Percentiles rank a stretch among this genome's conserved stretches.
These are phyloP conservation scores for Echiichthys vipera DNA, from an alignment of 2,797 vertebrate genomes.

Conservation along the genomic window DNA sequence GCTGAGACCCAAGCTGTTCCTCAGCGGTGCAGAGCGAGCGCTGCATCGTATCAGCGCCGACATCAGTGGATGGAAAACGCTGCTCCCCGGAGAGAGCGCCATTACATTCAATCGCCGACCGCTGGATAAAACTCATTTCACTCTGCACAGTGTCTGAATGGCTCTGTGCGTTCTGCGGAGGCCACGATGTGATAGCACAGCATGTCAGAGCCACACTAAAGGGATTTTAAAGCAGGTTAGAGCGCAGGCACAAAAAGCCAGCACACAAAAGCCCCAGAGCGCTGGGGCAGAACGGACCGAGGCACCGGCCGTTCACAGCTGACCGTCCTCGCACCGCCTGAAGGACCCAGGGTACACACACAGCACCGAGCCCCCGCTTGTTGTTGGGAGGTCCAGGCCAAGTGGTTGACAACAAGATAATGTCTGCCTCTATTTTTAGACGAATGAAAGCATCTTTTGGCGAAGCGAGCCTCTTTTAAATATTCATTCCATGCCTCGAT, in stretches of 20 bases:
- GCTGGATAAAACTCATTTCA: slow-evolving; percentile 70
- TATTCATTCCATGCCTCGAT: slow-evolving; percentile 41
- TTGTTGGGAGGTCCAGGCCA: slow-evolving; percentile 42
- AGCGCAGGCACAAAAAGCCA: slow-evolving; percentile 34
- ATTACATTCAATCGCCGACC: slow-evolving; percentile 73
- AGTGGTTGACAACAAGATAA: slow-evolving; percentile 59
- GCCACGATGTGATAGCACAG: slow-evolving; percentile 53
- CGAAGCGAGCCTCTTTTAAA: slow-evolving; percentile 45
- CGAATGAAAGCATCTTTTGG: slow-evolving; percentile 36
- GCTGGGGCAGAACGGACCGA: slow-evolving; percentile 49
- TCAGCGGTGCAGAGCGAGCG: slow-evolving; percentile 51
- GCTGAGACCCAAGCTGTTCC: slow-evolving; percentile 65
- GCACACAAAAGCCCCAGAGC: slow-evolving; percentile 48
- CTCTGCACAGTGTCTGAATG: slow-evolving; percentile 58
- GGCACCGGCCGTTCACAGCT: slow-evolving; percentile 49
- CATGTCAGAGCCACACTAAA: slow-evolving; percentile 60
- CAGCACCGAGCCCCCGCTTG: slow-evolving; percentile 27
- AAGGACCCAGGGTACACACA: slow-evolving; percentile 50
- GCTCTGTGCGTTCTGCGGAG: slow-evolving; percentile 59
- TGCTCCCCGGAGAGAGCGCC: slow-evolving; percentile 67
- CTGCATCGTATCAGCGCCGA: slow-evolving; percentile 62
- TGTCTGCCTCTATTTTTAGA: slow-evolving; percentile 70
- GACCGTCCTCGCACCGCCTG: slow-evolving; percentile 52
- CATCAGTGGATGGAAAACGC: slow-evolving; percentile 70
- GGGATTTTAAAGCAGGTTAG: slow-evolving; percentile 64